Evolutionary conservation across 2,113 vertebrate genomes (phyloP).

Genomic region (Cyanoliseus patagonus): DNA sequence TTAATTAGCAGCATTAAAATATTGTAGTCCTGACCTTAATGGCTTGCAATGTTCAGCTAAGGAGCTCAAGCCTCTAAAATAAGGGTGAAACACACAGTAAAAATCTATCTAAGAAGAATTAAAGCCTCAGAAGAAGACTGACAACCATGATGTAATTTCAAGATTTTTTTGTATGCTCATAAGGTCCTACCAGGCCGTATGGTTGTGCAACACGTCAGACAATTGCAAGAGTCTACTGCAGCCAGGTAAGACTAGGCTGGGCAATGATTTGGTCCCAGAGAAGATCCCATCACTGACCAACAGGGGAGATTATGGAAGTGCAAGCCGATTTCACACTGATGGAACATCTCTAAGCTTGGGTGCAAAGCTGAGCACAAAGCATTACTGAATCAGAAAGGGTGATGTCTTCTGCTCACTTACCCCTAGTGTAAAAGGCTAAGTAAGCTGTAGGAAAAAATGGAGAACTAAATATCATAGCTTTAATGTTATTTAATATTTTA

Average conservation of each 20-base stretch:
- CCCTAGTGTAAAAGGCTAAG: rapidly evolving
- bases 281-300: neutral
- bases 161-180: neutral
- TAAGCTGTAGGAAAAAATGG: neutral
- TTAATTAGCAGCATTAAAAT: constrained; percentile 36
- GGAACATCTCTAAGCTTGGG: rapidly evolving
- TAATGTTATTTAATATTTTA: constrained; percentile 65
- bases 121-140: neutral
- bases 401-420: neutral
- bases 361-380: neutral
- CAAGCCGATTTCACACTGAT: neutral
- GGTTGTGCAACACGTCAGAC: rapidly evolving
- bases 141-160: neutral
- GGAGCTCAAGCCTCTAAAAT: neutral
- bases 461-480: neutral
- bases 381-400: rapidly evolving
- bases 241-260: neutral
- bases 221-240: rapidly evolving
- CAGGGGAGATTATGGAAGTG: neutral
- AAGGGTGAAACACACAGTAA: neutral
- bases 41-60: constrained; percentile 3
- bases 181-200: rapidly evolving
- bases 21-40: constrained; percentile 32
- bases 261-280: neutral
- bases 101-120: neutral